Evolutionary conservation across 2,888 invertebrate genomes (phyloP).

Genomic region (Sarcophaga subvicina): DNA sequence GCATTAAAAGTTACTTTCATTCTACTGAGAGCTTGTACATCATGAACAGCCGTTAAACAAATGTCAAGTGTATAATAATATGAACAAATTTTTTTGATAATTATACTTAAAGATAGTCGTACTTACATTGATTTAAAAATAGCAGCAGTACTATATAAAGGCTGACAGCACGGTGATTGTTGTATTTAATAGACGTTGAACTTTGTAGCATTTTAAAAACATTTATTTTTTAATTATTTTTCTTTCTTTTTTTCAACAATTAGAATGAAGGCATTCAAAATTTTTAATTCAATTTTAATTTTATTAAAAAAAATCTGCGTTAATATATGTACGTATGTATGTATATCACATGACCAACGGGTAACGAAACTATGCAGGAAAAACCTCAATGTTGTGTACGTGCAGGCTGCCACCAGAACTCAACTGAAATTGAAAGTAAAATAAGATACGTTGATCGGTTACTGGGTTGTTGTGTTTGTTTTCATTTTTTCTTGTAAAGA

Average conservation of each 20-base stretch:
- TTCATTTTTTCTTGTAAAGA: background rate
- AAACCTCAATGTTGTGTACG: background rate
- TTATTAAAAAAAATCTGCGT: no score
- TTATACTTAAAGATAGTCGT: slow-evolving; percentile 2
- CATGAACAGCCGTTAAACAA: background rate
- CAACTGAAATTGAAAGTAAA: slow-evolving; percentile 55
- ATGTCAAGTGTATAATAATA: background rate
- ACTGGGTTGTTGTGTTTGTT: background rate
- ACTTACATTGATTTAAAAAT: slow-evolving; percentile 60
- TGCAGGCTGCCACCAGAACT: background rate
- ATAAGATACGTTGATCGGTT: slow-evolving; percentile 2
- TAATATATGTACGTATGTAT: no score
- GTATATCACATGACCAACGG: no score
- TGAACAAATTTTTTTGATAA: slow-evolving; percentile 10
- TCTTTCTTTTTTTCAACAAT: no score
- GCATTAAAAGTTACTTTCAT: no score
- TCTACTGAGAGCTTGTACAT: background rate
- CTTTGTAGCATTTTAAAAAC: slow-evolving; percentile 60
- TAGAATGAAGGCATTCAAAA: no score
- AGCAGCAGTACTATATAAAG: slow-evolving; percentile 65
- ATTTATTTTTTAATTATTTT: slow-evolving; percentile 38
- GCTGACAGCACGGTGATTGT: slow-evolving; percentile 68
- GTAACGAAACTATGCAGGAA: no score
- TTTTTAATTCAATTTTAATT: no score
- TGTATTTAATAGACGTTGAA: slow-evolving; percentile 41